Percentiles rank a stretch among this genome's conserved stretches.
These are phyloP conservation scores for Andrena fulva DNA, from an alignment of 2,888 invertebrate species.

Conservation along the genomic window DNA sequence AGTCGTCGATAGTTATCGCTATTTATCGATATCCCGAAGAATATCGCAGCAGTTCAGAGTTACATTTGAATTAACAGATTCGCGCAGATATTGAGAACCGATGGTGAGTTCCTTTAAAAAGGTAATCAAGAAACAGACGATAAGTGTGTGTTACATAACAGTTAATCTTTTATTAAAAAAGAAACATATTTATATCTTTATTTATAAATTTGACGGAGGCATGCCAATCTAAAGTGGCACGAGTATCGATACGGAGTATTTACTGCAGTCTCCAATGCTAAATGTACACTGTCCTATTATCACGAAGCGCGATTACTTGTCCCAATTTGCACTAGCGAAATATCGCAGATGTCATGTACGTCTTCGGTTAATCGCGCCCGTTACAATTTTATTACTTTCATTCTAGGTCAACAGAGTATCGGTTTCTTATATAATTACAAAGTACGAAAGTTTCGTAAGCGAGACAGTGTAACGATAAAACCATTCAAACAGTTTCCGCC, in stretches of 20 bases:
- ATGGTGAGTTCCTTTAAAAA: not conserved
- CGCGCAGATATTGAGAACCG: no score
- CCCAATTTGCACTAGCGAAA: no score
- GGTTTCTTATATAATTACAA: not conserved
- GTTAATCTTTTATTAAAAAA: not conserved
- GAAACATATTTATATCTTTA: constrained; percentile 22
- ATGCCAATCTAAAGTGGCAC: not conserved
- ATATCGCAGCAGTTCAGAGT: not conserved
- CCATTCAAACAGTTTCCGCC: no score
- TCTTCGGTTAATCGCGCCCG: no score
- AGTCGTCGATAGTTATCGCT: no score
- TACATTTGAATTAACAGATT: not conserved
- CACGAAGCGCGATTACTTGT: not conserved
- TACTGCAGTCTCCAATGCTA: not conserved
- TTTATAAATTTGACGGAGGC: constrained; percentile 23
- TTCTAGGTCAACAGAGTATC: not conserved
- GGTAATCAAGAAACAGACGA: not conserved
- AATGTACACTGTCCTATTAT: not conserved
- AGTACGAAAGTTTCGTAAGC: not conserved
- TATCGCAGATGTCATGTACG: no score
- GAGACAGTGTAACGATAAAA: no score
- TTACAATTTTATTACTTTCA: not conserved
- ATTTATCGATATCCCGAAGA: not conserved
- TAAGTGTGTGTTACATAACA: not conserved
- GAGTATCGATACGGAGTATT: not conserved